phyloP scores from a whole-genome alignment of 2,888 invertebrate genomes.

The Cancer borealis region DNA sequence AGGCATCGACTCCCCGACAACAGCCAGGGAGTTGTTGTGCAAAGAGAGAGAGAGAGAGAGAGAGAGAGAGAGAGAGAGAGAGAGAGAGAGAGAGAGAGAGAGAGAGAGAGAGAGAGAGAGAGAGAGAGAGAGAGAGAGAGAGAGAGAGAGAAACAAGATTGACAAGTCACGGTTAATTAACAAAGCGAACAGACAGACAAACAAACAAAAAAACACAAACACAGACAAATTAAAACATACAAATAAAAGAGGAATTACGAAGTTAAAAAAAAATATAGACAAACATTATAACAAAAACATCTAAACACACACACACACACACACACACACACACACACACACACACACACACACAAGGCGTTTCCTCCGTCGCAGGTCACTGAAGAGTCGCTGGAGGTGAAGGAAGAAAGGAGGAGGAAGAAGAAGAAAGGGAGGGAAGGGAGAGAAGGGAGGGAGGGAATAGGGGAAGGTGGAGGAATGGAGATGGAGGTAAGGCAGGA shows the following conservation, averaged over 20 bases:
- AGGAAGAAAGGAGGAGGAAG: neutral
- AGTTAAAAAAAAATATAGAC: neutral
- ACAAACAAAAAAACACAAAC: neutral
- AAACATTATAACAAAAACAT: neutral
- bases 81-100: neutral
- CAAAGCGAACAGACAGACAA: neutral
- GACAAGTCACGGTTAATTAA: neutral
- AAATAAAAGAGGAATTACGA: neutral
- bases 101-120: neutral
- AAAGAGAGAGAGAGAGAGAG: neutral
- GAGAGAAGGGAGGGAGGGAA: neutral
- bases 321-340: constrained; percentile 17
- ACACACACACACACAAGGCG: neutral
- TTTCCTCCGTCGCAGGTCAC: neutral
- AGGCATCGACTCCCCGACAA: neutral
- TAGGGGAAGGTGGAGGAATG: neutral
- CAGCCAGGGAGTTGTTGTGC: neutral
- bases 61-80: neutral
- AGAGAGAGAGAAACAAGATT: neutral
- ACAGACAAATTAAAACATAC: neutral
- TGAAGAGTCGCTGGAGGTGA: neutral
- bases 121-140: too few species aligned
- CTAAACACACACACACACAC: neutral
- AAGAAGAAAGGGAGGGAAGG: neutral
- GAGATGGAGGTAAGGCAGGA: neutral